Base-by-base conservation (phyloP, 2,888 invertebrate genomes). In the Lepidocyrtinus sp. region DNA sequence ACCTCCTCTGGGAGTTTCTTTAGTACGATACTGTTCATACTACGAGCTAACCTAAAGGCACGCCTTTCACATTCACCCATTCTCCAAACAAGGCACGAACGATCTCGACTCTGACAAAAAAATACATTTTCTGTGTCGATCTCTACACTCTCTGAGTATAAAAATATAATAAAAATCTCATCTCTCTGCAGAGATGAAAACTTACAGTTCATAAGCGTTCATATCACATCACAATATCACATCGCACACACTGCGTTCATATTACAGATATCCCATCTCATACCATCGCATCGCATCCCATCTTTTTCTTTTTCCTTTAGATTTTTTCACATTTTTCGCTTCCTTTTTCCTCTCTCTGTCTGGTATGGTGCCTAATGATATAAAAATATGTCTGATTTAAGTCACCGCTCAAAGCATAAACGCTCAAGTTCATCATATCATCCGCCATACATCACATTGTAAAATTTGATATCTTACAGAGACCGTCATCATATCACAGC, bases 371-470 rank as follows among this genome's bases (percentile, higher is more conserved):
- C 65, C 55, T 64, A 21, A 19, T 62, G n/a, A 19, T 22, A 22
- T 22, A 36, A 36, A 12, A 36, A 36, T 36, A 36, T 7, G 36
- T 12, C 12, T 12, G 5, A 22, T 21, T 22, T 62, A n/a, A n/a
- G n/a, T 12, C 22, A 62, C 62, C 2, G 21, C 25, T 62, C 25
- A n/a, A 62, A 12, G 9, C 19, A 62, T 3, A 62, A 62, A 9
- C 22, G 12, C n/a, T 62, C n/a, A 15, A n/a, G 65, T 27, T 65
- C 36, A 22, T 25, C 27, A n/a, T n/a, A 61, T 74, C 74, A 75
- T 75, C 70, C 55, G 5, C 46, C 76, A 76, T 76, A 76, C 76
- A 76, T 76, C 77, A 77, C 77, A 71, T 77, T 77, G 77, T 77
- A 77, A 77, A 77, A 76, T 69, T 64, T 70, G 26, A 45, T 70